phyloP scores from a whole-genome alignment of 1,140 invertebrate genomes.

The Camponotus pennsylvanicus region DNA sequence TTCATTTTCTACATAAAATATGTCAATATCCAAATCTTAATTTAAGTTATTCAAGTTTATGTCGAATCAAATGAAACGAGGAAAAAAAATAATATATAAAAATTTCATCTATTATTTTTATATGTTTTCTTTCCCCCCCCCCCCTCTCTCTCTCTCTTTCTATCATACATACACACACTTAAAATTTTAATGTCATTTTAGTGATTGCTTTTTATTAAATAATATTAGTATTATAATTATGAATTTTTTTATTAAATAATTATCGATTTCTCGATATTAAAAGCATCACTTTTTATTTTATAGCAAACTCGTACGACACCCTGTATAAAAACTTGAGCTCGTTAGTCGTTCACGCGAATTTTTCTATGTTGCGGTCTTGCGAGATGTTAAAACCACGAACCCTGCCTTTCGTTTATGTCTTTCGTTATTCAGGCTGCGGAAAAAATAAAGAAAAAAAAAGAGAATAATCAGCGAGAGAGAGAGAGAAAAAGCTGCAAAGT shows the following conservation, averaged over 20 bases:
- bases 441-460: background rate
- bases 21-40: background rate
- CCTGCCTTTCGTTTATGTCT: background rate
- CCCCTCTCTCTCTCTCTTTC: background rate
- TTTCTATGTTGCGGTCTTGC: background rate
- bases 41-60: slow-evolving; percentile 19
- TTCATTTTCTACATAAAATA: background rate
- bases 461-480: background rate
- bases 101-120: background rate
- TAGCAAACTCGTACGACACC: background rate
- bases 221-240: too few species aligned
- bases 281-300: background rate
- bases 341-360: background rate
- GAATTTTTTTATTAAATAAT: too few species aligned
- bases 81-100: background rate
- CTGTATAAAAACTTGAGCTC: background rate
- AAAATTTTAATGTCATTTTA: too few species aligned
- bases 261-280: background rate
- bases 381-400: background rate
- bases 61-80: background rate
- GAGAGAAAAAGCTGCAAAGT: slow-evolving; percentile 15
- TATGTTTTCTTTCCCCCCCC: background rate
- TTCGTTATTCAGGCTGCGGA: background rate
- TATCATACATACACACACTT: background rate
- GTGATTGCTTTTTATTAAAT: background rate